A percentile compares a stretch with the other conserved stretches of the same genome.
These are phyloP conservation scores for Parazoanthus darwini DNA, from an alignment of 92 coral and sea anemone species.

Conservation along the genomic window DNA sequence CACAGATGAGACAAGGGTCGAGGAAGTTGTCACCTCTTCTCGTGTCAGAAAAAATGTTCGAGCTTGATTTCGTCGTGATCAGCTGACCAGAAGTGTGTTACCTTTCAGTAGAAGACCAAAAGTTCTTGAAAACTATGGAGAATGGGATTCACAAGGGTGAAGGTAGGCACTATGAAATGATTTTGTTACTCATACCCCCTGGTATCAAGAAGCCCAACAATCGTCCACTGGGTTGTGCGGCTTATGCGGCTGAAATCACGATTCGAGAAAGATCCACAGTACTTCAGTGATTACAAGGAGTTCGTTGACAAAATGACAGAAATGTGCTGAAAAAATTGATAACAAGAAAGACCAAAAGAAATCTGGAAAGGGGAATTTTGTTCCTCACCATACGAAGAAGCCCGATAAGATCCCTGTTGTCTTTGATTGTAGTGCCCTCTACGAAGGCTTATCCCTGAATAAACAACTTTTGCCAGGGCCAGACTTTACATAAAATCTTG, in stretches of 20 bases:
- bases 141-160: constrained; percentile 49
- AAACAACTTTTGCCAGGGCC: constrained; percentile 36
- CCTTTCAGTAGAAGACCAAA: constrained; percentile 49
- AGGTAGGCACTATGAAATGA: constrained; percentile 47
- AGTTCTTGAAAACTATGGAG: constrained; percentile 40
- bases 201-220: not conserved
- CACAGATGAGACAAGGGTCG: constrained; percentile 3
- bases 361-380: constrained; percentile 47
- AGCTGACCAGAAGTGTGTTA: not conserved
- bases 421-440: constrained; percentile 51
- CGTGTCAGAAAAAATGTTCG: constrained; percentile 53
- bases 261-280: constrained; percentile 50
- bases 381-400: constrained; percentile 50
- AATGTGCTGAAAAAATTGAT: constrained; percentile 54
- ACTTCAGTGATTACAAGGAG: constrained; percentile 46
- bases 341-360: constrained; percentile 6
- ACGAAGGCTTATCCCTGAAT: constrained; percentile 40
- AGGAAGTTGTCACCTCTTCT: constrained; percentile 50
- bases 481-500: constrained; percentile 52
- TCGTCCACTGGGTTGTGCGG: constrained; percentile 11
- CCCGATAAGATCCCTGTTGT: constrained; percentile 52
- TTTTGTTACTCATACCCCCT: not conserved
- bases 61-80: constrained; percentile 55
- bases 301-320: constrained; percentile 59
- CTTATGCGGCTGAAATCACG: constrained; percentile 41